Percentiles rank a stretch among this genome's conserved stretches.
phyloP scores from a whole-genome alignment of 2,113 vertebrate species.

The Heterocephalus glaber region DNA sequence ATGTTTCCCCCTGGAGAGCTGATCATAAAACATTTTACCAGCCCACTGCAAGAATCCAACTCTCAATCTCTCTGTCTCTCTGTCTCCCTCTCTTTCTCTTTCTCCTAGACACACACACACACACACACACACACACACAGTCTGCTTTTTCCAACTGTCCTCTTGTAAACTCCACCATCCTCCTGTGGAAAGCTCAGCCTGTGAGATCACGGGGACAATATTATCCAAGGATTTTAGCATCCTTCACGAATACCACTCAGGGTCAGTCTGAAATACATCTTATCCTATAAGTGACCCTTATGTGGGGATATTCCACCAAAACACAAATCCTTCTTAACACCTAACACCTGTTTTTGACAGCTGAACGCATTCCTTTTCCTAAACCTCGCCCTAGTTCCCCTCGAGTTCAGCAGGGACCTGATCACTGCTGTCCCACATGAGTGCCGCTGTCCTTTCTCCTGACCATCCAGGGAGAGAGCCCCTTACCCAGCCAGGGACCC shows the following conservation, averaged over 20 bases:
- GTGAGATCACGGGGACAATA: neutral
- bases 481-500: too few relatives aligned
- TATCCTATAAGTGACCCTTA: neutral
- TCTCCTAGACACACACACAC: neutral
- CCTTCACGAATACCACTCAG: neutral
- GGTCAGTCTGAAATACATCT: neutral
- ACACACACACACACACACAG: neutral
- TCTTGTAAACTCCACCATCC: neutral
- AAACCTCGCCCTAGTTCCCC: neutral
- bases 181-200: neutral
- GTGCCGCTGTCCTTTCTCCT: accelerated
- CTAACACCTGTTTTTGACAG: neutral
- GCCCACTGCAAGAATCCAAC: neutral
- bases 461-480: neutral
- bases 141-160: neutral
- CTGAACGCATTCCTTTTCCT: accelerated
- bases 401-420: neutral
- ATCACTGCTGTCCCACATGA: too few relatives aligned
- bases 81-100: accelerated
- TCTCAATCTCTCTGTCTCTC: neutral
- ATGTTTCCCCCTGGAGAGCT: accelerated
- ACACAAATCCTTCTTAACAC: neutral
- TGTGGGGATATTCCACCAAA: neutral
- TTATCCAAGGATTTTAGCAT: neutral
- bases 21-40: neutral